Conservation (phyloP, 1,140 invertebrate species). For the Octopus sinensis region DNA sequence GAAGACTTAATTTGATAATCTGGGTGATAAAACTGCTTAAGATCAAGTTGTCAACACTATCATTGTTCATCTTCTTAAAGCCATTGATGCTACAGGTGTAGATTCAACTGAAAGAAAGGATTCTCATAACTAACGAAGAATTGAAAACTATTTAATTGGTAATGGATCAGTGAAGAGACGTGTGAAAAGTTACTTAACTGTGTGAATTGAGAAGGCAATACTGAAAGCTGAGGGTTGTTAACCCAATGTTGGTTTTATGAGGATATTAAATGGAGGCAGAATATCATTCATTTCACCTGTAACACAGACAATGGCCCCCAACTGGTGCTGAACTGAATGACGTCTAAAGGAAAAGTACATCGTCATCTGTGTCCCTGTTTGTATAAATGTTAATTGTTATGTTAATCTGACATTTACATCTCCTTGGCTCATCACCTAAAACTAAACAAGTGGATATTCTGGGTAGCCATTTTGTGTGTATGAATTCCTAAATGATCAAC, state of each 20-base stretch:
- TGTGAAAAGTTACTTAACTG: not conserved
- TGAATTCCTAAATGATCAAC: not conserved
- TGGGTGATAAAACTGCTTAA: not conserved
- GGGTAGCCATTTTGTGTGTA: slow-evolving; percentile 11
- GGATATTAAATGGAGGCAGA: not conserved
- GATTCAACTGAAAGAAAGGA: not conserved
- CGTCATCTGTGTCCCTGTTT: not conserved
- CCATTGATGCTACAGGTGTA: not conserved
- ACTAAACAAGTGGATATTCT: not conserved
- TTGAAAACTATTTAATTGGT: not conserved
- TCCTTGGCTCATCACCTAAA: not conserved
- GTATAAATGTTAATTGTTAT: slow-evolving; percentile 2
- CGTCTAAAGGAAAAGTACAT: not conserved
- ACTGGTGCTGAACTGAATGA: slow-evolving; percentile 7
- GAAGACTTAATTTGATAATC: not conserved
- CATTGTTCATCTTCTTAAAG: not conserved
- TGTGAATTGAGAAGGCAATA: not conserved
- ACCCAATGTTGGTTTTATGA: not conserved
- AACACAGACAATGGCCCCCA: slow-evolving; percentile 8
- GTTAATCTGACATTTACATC: slow-evolving; percentile 1
- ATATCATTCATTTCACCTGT: slow-evolving; percentile 4
- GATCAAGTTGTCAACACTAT: not conserved
- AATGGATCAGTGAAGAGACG: not conserved
- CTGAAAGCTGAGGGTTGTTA: not conserved
- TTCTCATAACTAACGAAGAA: not conserved